Evolutionary conservation across 2,888 invertebrate genomes (phyloP), one percentile per base, ranked within the genome.

Genomic region (Pollenia labialis): DNA sequence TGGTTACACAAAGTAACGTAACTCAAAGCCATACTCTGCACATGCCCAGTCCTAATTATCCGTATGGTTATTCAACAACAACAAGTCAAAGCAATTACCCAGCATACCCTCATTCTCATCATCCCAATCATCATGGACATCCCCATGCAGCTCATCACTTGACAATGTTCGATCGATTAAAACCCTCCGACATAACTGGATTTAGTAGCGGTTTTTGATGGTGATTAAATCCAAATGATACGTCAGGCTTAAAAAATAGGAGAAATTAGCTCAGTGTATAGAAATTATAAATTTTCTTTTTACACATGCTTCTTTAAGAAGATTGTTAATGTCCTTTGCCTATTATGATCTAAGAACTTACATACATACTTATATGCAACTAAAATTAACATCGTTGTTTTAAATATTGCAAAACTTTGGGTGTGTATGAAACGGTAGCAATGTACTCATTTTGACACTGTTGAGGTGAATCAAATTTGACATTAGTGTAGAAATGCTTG

Each of bases 21-120:
- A 75, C 68, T 69, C 92, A 94, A 56, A 92, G 95, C 60, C 95
- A 95, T 62, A 94, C 95, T 84, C 93, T 96, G 88, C 96, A 96
- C 91, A 94, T 96, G 92, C 96, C 96, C 69, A 95, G 95, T 91
- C 95, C 96, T 52, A 96, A 96, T 91, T 96, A 96, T 92, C 95
- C 95, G 64, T 93, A 94, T 40, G 93, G 94, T 56, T 93, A 93
- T 62, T 89, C 91, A 23, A 86, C 90, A 32, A 40, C 79, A 8
- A 11, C 79, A 46, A 79, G 72, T 10, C 92, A 91, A 74, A 87
- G 85, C 8, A 90, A 89, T 54, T 91, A 88, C 54, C 74, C 87
- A 42, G 72, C 81, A 18, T 79, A 84, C 10, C 66, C 84, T 16
- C 84, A 84, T 18, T 74, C 72, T 4, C 75, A 89, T 79, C 84